These are phyloP conservation scores for Adela reaumurella DNA, from an alignment of 2,888 invertebrate species.

Conservation along the genomic window DNA sequence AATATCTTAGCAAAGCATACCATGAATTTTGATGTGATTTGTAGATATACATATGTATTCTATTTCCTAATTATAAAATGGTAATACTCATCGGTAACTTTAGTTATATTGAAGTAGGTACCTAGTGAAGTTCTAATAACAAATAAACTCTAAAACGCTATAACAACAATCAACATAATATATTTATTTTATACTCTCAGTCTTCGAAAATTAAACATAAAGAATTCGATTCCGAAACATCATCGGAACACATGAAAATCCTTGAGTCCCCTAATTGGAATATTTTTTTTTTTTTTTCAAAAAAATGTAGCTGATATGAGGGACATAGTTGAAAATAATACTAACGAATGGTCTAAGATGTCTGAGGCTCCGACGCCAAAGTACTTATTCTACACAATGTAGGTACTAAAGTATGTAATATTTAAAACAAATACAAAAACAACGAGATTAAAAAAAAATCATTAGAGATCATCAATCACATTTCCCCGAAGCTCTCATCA, in stretches of 20 bases:
- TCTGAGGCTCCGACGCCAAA: too few relatives aligned
- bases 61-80: conserved; percentile 12
- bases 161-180: conserved; percentile 33
- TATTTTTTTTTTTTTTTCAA: too few relatives aligned
- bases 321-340: too few relatives aligned
- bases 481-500: not conserved
- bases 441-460: not conserved
- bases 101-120: conserved; percentile 29
- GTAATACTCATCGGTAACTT: conserved; percentile 56
- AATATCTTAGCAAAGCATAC: too few relatives aligned
- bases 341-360: too few relatives aligned
- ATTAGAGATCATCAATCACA: not conserved
- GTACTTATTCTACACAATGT: too few relatives aligned
- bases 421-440: not conserved
- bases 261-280: too few relatives aligned
- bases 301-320: too few relatives aligned
- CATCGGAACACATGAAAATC: not conserved
- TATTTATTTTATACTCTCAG: conserved; percentile 35
- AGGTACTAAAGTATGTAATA: too few relatives aligned
- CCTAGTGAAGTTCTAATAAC: conserved; percentile 41
- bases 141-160: conserved; percentile 37
- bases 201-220: conserved; percentile 21
- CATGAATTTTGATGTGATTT: too few relatives aligned
- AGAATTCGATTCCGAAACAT: not conserved
- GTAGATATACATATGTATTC: too few relatives aligned